Conservation (phyloP, 2,888 invertebrate species). For the Mythimna impura region DNA sequence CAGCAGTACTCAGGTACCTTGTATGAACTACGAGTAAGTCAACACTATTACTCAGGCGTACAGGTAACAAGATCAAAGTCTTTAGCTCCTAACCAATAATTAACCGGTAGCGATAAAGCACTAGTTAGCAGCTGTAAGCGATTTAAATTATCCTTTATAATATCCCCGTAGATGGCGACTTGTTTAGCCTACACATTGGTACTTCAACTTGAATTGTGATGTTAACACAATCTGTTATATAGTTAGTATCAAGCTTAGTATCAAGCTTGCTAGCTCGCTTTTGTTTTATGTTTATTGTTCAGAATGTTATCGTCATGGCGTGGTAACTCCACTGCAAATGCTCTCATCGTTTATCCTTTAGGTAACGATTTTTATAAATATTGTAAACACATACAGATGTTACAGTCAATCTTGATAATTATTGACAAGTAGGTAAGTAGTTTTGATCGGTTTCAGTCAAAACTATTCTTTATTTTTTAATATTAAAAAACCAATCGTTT, state of each 20-base stretch:
- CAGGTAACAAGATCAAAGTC: conserved; percentile 57
- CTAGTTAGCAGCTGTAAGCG: conserved; percentile 67
- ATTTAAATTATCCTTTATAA: conserved; percentile 66
- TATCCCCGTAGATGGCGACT: conserved; percentile 63
- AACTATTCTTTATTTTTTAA: too few relatives aligned
- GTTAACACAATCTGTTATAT: conserved; percentile 14
- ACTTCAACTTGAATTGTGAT: conserved; percentile 50
- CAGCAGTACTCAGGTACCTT: conserved; percentile 1
- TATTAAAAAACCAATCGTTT: too few relatives aligned
- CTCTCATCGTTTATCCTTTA: not conserved
- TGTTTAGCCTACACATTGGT: conserved; percentile 40
- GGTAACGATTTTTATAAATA: conserved; percentile 1
- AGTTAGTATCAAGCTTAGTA: not conserved
- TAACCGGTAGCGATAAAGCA: conserved; percentile 72
- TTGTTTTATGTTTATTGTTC: not conserved
- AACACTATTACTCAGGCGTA: conserved; percentile 31
- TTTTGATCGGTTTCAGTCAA: too few relatives aligned
- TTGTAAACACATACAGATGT: not conserved
- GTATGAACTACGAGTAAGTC: conserved; percentile 7
- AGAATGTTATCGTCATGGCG: conserved; percentile 4
- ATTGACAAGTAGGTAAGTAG: too few relatives aligned
- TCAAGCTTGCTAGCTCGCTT: not conserved
- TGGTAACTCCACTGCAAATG: not conserved
- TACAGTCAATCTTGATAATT: too few relatives aligned
- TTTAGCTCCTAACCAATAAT: conserved; percentile 70